Evolutionary conservation across 2,113 vertebrate genomes (phyloP), one percentile per base, ranked within the genome.

Genomic region (Hemiscyllium ocellatum): DNA sequence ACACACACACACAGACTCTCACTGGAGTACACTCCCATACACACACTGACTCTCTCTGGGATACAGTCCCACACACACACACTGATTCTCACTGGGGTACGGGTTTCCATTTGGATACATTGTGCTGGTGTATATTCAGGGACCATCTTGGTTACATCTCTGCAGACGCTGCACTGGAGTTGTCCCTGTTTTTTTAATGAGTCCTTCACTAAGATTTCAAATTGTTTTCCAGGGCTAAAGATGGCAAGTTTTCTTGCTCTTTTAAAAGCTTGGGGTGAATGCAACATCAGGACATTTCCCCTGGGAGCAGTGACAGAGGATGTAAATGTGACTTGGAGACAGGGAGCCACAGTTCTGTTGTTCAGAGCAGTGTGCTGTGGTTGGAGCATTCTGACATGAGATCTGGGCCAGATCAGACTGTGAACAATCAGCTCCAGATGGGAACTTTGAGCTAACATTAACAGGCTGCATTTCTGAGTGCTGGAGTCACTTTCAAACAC

Each of bases 381-480:
- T 66, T 93, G 89, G 13, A 19, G 56, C 89, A 37, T 65, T 93
- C 61, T 19, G 65, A 37, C 33, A 66, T 19, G 33, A 93, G 89
- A 93, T 37, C 33, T 93, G 61, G 50, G n/a, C 89, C 89, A 19
- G 19, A 66, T 68, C 89, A n/a, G 33, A 93, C 89, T 93, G 89
- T n/a, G 61, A 93, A 93, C 89, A 93, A 93, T 93, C 33, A 66
- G 15, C 17, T 37, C 89, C 89, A 93, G 89, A 93, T 93, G 89
- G 89, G 89, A 66, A 66, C 66, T 93, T 93, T n/a, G 65, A 66
- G 89, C 61, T 4, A n/a, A n/a, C 65, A 66, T 93, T 37, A 93
- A 65, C 89, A 37, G 61, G 89, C 89, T 93, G 56, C 89, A 93
- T 93, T 66, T 93, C 89, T 93, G 61, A 93, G 89, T 93, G 89